phyloP scores from a whole-genome alignment of 2,797 vertebrate genomes.

The Anabas testudineus region DNA sequence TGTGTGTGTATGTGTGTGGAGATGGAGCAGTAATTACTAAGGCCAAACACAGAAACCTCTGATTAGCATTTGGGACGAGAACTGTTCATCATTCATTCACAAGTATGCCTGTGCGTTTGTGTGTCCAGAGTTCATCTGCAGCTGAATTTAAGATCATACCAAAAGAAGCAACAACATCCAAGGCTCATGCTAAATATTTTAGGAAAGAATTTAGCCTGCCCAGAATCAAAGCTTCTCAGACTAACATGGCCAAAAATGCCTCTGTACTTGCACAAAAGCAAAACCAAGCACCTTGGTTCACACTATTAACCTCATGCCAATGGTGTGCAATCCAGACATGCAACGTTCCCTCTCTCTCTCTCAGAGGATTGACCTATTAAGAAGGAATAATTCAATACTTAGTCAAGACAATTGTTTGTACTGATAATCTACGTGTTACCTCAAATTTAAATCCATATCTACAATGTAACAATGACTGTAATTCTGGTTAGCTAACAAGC shows the following conservation, averaged over 20 bases:
- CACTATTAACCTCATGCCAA: conserved; percentile 35
- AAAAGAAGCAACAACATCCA: conserved; percentile 42
- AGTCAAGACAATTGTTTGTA: neutral
- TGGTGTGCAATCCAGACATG: conserved; percentile 32
- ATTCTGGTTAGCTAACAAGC: neutral
- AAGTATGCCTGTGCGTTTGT: conserved; percentile 6
- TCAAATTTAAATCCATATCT: conserved; percentile 7
- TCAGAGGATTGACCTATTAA: conserved; percentile 8
- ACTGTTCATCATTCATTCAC: conserved; percentile 25
- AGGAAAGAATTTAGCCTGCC: conserved; percentile 45
- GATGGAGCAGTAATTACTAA: conserved; percentile 55
- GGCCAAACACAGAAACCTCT: conserved; percentile 71
- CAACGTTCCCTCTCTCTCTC: conserved; percentile 34
- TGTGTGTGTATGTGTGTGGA: conserved; percentile 39
- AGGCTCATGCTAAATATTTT: conserved; percentile 38
- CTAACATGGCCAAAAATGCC: conserved; percentile 66
- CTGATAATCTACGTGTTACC: neutral
- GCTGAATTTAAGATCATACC: conserved; percentile 15
- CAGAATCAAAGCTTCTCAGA: conserved; percentile 51
- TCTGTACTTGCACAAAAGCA: conserved; percentile 48
- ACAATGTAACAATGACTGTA: neutral
- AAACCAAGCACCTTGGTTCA: conserved; percentile 54
- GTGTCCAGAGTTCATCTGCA: conserved; percentile 9
- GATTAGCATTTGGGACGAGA: conserved; percentile 50
- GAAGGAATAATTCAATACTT: neutral